A percentile compares a stretch with the other conserved stretches of the same genome.
These are phyloP conservation scores for Sinocyclocheilus grahami DNA, from an alignment of 2,113 vertebrate species.

Conservation along the genomic window DNA sequence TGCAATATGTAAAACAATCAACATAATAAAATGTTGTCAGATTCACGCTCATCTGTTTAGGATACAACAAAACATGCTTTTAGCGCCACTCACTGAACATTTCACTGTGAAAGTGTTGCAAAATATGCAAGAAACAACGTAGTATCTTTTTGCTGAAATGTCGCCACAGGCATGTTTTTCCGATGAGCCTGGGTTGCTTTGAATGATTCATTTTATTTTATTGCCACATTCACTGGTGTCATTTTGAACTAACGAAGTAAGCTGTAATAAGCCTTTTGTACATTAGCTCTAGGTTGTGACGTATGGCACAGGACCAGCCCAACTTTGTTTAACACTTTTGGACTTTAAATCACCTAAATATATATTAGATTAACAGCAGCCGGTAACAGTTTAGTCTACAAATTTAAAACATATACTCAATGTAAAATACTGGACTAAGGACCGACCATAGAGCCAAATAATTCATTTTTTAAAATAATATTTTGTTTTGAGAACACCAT, in stretches of 20 bases:
- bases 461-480: slow-evolving; percentile 5
- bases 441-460: not conserved
- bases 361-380: slow-evolving; percentile 4
- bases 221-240: not conserved
- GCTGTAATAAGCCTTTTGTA: not conserved
- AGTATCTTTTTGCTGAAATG: not conserved
- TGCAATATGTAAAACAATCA: too few relatives aligned
- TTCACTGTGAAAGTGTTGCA: too few relatives aligned
- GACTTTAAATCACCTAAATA: not conserved
- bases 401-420: not conserved
- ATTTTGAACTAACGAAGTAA: not conserved
- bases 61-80: too few relatives aligned
- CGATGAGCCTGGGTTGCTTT: not conserved
- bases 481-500: slow-evolving; percentile 33
- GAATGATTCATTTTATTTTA: not conserved
- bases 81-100: too few relatives aligned
- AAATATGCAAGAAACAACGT: too few relatives aligned
- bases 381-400: slow-evolving; percentile 23
- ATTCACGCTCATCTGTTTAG: too few relatives aligned
- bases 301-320: not conserved
- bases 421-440: not conserved
- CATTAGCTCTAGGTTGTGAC: not conserved
- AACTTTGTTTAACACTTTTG: not conserved
- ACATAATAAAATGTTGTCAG: too few relatives aligned
- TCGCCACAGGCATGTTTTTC: not conserved